These are phyloP conservation scores for Coregonus clupeaformis DNA, from an alignment of 2,113 vertebrate species.

Conservation along the genomic window DNA sequence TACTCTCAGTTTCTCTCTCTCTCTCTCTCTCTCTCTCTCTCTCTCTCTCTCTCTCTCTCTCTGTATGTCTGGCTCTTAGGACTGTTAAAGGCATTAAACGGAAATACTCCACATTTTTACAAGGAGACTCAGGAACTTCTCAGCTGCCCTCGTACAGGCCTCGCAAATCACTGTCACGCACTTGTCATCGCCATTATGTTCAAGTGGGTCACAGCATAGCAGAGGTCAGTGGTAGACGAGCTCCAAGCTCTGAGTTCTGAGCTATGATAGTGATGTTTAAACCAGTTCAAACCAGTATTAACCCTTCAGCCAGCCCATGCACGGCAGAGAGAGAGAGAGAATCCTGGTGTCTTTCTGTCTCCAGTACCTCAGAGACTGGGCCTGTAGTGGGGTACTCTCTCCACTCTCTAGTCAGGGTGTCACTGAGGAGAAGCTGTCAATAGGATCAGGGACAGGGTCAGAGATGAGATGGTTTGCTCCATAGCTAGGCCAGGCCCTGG, in stretches of 20 bases:
- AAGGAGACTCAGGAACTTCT: neutral
- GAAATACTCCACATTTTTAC: conserved; percentile 14
- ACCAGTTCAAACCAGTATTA: conserved; percentile 11
- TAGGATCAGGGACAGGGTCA: neutral
- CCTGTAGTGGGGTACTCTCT: neutral
- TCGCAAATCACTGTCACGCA: conserved; percentile 12
- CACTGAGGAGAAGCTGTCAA: conserved; percentile 3
- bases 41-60: neutral
- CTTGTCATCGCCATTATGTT: conserved; percentile 16
- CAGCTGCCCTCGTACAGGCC: conserved; percentile 7
- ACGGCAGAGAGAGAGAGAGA: conserved; percentile 1
- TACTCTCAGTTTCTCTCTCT: neutral
- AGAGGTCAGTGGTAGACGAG: conserved; percentile 4
- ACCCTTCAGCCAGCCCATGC: neutral
- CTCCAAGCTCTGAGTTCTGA: neutral
- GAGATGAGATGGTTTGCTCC: neutral
- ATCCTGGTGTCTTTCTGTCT: neutral
- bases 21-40: neutral
- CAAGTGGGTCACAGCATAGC: neutral
- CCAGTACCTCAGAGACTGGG: conserved; percentile 4
- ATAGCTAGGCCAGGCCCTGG: neutral
- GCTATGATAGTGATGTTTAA: neutral
- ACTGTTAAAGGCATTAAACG: conserved; percentile 18
- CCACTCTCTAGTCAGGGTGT: neutral
- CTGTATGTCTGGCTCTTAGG: neutral